Evolutionary conservation across 2,797 vertebrate genomes (phyloP).

Genomic region (Acomys russatus): DNA sequence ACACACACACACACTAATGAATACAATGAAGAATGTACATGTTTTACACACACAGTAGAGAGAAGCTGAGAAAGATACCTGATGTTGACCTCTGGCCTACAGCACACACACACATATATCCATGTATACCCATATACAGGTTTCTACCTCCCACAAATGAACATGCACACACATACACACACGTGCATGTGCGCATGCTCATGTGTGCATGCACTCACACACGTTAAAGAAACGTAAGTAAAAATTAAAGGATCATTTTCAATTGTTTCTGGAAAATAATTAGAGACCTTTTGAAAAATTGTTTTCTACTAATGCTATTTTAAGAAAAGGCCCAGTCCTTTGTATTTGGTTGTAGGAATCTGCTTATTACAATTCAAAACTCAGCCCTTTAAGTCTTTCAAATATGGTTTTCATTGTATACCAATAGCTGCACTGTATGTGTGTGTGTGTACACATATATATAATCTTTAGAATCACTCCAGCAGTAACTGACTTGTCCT

Average conservation of each 20-base stretch:
- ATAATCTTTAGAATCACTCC: neutral
- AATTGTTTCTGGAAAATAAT: slow-evolving; percentile 46
- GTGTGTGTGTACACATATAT: neutral
- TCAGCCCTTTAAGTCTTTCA: neutral
- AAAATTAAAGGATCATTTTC: slow-evolving; percentile 12
- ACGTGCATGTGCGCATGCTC: no score
- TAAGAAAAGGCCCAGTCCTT: neutral
- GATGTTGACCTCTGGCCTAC: neutral
- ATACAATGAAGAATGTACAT: neutral
- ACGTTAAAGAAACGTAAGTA: slow-evolving; percentile 26
- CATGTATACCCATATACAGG: neutral
- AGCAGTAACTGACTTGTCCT: neutral
- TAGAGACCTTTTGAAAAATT: neutral
- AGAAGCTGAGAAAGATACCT: neutral
- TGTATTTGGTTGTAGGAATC: neutral
- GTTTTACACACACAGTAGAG: neutral
- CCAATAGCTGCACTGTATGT: neutral
- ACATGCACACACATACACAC: neutral
- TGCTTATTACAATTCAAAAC: neutral
- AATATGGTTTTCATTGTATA: neutral
- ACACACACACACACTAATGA: neutral
- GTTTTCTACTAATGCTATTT: neutral
- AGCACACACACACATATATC: neutral
- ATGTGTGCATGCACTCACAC: neutral
- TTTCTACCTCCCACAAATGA: no score